phyloP scores from a whole-genome alignment of 2,797 vertebrate genomes.

The Sarcophilus harrisii region DNA sequence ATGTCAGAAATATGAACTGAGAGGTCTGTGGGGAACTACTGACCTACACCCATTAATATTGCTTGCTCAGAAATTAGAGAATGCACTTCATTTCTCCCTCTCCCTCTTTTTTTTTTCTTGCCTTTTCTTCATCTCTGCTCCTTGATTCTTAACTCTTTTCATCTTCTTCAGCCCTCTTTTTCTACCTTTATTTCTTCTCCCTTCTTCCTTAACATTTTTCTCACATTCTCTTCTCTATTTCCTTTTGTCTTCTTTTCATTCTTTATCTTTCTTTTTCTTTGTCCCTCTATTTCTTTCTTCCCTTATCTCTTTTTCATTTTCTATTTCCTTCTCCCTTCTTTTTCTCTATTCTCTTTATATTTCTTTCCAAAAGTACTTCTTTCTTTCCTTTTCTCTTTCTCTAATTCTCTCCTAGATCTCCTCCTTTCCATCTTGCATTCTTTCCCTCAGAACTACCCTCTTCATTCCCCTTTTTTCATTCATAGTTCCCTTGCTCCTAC shows the following conservation, averaged over 20 bases:
- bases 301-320: not conserved
- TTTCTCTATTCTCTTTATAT: not conserved
- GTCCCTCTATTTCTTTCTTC: not conserved
- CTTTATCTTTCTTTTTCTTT: not conserved
- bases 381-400: not conserved
- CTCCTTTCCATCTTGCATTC: not conserved
- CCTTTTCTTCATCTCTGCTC: not conserved
- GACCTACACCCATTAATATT: not conserved
- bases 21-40: slow-evolving; percentile 54
- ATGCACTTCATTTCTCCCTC: not conserved
- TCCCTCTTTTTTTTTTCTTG: not conserved
- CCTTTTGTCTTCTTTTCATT: not conserved
- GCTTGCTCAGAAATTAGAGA: not conserved
- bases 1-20: slow-evolving; percentile 43
- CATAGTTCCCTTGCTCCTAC: not conserved
- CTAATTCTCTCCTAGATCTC: not conserved
- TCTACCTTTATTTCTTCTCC: not conserved
- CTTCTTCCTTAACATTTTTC: not conserved
- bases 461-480: not conserved
- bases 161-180: not conserved
- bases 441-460: not conserved
- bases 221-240: not conserved
- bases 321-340: not conserved
- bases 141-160: not conserved
- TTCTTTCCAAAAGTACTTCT: not conserved